phyloP scores from a whole-genome alignment of 1,140 invertebrate species.

The Lasioglossum albipes region DNA sequence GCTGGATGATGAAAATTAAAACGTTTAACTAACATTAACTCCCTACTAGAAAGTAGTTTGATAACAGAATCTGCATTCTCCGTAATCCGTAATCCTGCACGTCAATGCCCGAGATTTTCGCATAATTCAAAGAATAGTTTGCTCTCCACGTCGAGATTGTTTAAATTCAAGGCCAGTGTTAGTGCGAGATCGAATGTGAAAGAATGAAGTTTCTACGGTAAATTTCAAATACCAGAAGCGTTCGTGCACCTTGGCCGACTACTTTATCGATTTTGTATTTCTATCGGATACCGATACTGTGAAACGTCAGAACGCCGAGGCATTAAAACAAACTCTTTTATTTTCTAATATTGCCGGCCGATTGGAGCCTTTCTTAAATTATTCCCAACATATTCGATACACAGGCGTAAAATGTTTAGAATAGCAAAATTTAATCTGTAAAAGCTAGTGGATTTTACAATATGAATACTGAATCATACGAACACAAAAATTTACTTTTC shows the following conservation, averaged over 20 bases:
- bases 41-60: too few relatives aligned
- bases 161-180: background rate
- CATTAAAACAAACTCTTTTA: background rate
- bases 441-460: background rate
- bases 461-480: too few relatives aligned
- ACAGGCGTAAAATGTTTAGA: background rate
- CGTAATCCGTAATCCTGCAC: too few relatives aligned
- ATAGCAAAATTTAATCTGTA: background rate
- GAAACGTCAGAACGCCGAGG: background rate
- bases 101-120: too few relatives aligned
- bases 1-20: too few relatives aligned
- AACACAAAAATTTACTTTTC: too few relatives aligned
- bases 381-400: background rate
- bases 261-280: conserved; percentile 6
- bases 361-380: background rate
- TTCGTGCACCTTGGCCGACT: background rate
- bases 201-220: conserved; percentile 2
- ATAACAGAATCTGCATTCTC: too few relatives aligned
- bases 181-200: background rate
- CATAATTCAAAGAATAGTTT: too few relatives aligned
- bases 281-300: conserved; percentile 1
- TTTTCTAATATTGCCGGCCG: background rate
- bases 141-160: background rate
- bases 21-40: too few relatives aligned
- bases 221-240: background rate